Base-by-base conservation (phyloP, 2,888 invertebrate species). In the Pollenia labialis region DNA sequence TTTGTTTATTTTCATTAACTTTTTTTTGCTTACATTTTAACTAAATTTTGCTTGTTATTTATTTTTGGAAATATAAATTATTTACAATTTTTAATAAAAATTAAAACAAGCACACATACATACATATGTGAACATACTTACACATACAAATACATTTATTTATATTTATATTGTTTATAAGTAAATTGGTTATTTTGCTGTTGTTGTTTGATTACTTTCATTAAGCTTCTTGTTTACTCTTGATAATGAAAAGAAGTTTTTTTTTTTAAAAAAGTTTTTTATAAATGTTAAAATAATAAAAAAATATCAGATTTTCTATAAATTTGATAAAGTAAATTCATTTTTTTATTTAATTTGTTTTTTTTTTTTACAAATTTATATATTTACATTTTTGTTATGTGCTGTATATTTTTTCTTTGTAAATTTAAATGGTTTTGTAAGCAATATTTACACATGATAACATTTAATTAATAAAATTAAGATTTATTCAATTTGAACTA, bases 381-480 rank as follows among this genome's bases (percentile, higher is more conserved):
- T 75, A n/a, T n/a, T n/a, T n/a, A 75, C 74, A 75, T 16, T 32
- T 56, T 42, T 50, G n/a, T 32, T 56, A 23, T 50, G n/a, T 66
- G 23, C 9, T 48, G 4, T 18, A 18, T 18, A 18, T 18, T 18
- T 18, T 18, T 18, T 18, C 18, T 18, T 72, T 56, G 60, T 46
- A 32, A n/a, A 42, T 66, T 18, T 18, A 54, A 54, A 44, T 44
- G 72, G 18, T 10, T 68, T 77, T 77, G 32, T 62, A 68, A 68
- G 56, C 74, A 71, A 62, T 81, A 81, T 81, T 81, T 85, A 85
- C 81, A 85, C 46, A 60, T 68, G 74, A 81, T 62, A 77, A 56
- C 40, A 81, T 62, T 77, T 77, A 74, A 74, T 72, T 77, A 69
- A 79, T 60, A 48, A 77, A 77, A 68, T 18, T 42, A 69, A 23